Evolutionary conservation across 2,888 invertebrate species (phyloP).

Genomic region (Epinotia demarniana): DNA sequence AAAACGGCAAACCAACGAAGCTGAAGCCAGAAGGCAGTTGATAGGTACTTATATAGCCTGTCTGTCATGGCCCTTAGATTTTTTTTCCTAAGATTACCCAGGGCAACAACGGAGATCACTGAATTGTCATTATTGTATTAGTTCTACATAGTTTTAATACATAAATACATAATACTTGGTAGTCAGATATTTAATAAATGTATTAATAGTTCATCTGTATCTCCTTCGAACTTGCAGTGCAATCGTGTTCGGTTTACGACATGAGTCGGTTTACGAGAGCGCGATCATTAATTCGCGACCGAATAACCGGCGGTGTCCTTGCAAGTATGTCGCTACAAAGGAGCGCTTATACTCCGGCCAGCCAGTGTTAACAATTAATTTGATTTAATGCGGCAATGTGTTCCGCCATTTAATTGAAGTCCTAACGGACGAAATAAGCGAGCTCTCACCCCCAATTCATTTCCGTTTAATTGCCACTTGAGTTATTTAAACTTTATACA

Average conservation of each 20-base stretch:
- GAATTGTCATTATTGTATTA: not conserved
- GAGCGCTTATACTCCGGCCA: conserved; percentile 1
- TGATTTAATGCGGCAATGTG: conserved; percentile 43
- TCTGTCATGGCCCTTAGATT: too few species aligned
- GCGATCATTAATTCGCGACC: conserved; percentile 61
- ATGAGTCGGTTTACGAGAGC: conserved; percentile 55
- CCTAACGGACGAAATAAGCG: conserved; percentile 22
- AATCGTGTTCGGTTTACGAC: conserved; percentile 56
- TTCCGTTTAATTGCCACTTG: conserved; percentile 8
- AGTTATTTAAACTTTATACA: conserved; percentile 5
- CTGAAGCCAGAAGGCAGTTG: too few species aligned
- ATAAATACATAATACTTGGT: not conserved
- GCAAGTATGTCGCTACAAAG: conserved; percentile 57
- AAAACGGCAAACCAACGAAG: too few species aligned
- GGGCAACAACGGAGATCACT: not conserved
- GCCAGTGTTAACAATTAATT: conserved; percentile 42
- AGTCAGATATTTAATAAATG: conserved; percentile 14
- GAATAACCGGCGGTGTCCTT: conserved; percentile 57
- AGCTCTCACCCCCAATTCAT: conserved; percentile 26
- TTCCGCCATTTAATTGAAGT: conserved; percentile 29
- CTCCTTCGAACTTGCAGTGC: conserved; percentile 54
- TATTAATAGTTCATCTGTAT: conserved; percentile 36
- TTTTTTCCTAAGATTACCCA: too few species aligned
- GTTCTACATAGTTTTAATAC: not conserved
- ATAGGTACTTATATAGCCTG: too few species aligned